Evolutionary conservation across 2,113 vertebrate species (phyloP), one percentile per base, ranked within the genome.

Genomic region (Mustelus asterias): DNA sequence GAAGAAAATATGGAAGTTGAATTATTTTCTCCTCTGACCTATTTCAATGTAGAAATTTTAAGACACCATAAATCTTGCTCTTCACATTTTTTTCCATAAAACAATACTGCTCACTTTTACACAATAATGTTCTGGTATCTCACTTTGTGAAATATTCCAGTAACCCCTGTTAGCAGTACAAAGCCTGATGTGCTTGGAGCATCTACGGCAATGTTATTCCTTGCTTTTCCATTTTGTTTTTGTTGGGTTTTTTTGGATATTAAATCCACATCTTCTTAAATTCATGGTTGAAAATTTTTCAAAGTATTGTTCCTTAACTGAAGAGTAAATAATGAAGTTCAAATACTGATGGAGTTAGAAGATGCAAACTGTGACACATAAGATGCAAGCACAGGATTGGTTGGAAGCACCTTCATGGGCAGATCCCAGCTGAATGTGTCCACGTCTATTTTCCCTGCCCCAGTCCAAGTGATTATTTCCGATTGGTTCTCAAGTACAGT

Each of bases 341-440:
- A 99, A 96, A 99, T 99, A 72, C 97, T 98, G 96, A 99, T 99
- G 96, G 98, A 98, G 97, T 99, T 99, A 69, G 98, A 98, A 95
- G 98, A 98, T 88, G 98, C 98, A 85, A 98, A 98, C 96, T 99
- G 99, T 83, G 98, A 99, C 54, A 98, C 98, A 0, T 99, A 99
- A 63, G 99, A 99, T 26, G 98, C 99, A 97, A 99, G 96, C 24
- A 98, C 97, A 0, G 99, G 99, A 96, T 99, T 99, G 67, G 99
- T 99, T 80, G 99, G 99, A 96, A 99, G 97, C 96, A 99, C 98
- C 97, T 99, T 99, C 97, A 99, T 99, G 7, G 99, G 99, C 96
- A 99, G 97, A 96, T 99, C 98, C 99, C 99, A 99, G 97, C 99
- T 99, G 97, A 99, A 99, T 92, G 99, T 99, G 97, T 99, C 99